Base-by-base conservation (phyloP, 2,888 invertebrate species). In the Bugula neritina region DNA sequence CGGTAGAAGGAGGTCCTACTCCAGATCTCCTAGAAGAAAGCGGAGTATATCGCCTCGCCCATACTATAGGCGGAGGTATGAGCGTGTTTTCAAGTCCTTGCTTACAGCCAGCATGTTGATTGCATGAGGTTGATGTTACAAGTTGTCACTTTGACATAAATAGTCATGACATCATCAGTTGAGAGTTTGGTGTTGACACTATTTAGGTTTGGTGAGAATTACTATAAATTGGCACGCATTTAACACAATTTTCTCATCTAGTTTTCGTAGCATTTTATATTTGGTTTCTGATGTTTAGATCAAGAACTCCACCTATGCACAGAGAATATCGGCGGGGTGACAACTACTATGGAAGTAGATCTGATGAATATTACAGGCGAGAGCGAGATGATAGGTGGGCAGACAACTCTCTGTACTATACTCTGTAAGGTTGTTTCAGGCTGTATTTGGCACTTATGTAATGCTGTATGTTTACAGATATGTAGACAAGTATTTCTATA, bases 31-130 rank as follows among this genome's bases (percentile, higher is more conserved):
- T 43, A 5, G 5, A 1, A 27, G 63, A 63, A 21, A 27, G 17
- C 63, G 63, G 5, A 63, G 63, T 31, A 63, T 63, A 27, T 63
- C 63, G 10, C 63, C 63, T 13, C 2, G 63, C 5, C 63, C 63
- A n/a, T 25, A 55, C 55, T 55, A 55, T 55, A 17, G n/a, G 25
- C 21, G 55, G n/a, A 55, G 55, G 25, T 43, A 43, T 10, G 17
- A 43, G 10, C 5, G 17, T 43, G 17, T 43, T 43, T 43, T 43
- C n/a, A n/a, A n/a, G n/a, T n/a, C n/a, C n/a, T n/a, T n/a, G n/a
- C n/a, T n/a, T n/a, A n/a, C n/a, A n/a, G n/a, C n/a, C n/a, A n/a
- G n/a, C n/a, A n/a, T n/a, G n/a, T n/a, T n/a, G n/a, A n/a, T n/a
- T n/a, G n/a, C n/a, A n/a, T n/a, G n/a, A n/a, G n/a, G n/a, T n/a